A percentile compares a stretch with the other conserved stretches of the same genome.
Evolutionary conservation across 2,888 invertebrate species (phyloP).

Genomic region (Margaritifera margaritifera): DNA sequence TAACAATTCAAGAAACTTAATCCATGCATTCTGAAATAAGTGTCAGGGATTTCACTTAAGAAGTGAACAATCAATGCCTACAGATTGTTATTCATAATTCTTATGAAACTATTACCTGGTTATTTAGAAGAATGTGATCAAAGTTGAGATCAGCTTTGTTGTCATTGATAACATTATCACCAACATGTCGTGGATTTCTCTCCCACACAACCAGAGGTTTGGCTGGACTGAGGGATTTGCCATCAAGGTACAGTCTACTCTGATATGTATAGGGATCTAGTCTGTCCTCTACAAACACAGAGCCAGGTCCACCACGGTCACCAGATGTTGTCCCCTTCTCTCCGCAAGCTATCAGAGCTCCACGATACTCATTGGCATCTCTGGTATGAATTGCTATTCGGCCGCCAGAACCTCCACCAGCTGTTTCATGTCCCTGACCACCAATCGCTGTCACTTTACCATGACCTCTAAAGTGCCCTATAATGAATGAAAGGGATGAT

Average conservation of each 20-base stretch:
- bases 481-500: not conserved
- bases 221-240: conserved; percentile 34
- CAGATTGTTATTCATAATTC: not conserved
- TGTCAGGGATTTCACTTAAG: too few species aligned
- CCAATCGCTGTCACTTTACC: conserved; percentile 50
- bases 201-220: conserved; percentile 51
- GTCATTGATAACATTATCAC: conserved; percentile 17
- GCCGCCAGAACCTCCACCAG: conserved; percentile 59
- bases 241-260: conserved; percentile 53
- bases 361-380: conserved; percentile 47
- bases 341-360: conserved; percentile 47
- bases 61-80: too few species aligned
- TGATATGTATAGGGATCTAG: conserved; percentile 26
- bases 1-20: too few species aligned
- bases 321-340: conserved; percentile 26
- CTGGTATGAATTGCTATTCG: conserved; percentile 49
- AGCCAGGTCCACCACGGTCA: conserved; percentile 58
- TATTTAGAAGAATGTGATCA: conserved; percentile 56
- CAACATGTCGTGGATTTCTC: conserved; percentile 44
- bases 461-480: conserved; percentile 54
- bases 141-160: conserved; percentile 53
- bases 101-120: conserved; percentile 31
- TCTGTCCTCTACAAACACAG: conserved; percentile 56
- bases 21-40: too few species aligned
- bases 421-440: conserved; percentile 37